Conservation (phyloP, 2,113 vertebrate genomes). For the Stomatorhinus ivindoensis region DNA sequence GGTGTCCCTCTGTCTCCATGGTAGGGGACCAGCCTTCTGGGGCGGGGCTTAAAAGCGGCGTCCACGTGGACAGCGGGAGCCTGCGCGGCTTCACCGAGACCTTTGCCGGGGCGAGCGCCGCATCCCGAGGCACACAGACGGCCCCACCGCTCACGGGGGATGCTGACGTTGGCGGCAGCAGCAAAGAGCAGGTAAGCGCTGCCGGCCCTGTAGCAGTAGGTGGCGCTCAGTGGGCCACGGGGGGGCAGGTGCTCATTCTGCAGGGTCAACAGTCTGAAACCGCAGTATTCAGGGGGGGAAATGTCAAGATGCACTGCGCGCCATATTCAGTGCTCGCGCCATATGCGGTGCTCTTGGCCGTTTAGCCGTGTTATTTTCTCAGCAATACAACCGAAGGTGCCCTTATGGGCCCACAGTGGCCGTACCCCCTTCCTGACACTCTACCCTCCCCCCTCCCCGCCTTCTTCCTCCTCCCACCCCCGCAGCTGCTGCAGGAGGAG, state of each 20-base stretch:
- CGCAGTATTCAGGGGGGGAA: background rate
- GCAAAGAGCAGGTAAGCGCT: slow-evolving; percentile 68
- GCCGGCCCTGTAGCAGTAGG: background rate
- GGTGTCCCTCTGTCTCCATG: slow-evolving; percentile 15
- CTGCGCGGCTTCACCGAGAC: slow-evolving; percentile 39
- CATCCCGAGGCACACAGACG: slow-evolving; percentile 69
- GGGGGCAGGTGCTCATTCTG: background rate
- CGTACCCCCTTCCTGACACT: background rate
- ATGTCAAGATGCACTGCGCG: background rate
- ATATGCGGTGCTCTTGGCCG: background rate
- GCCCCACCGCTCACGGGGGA: slow-evolving; percentile 28
- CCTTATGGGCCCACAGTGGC: background rate
- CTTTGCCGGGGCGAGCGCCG: slow-evolving; percentile 27
- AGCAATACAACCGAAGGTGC: background rate
- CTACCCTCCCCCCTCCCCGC: background rate
- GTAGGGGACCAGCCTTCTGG: slow-evolving; percentile 34
- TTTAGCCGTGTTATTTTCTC: background rate
- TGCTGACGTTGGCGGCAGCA: slow-evolving; percentile 42
- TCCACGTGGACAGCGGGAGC: slow-evolving; percentile 27
- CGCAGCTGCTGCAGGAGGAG: slow-evolving; percentile 77
- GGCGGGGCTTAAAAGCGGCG: slow-evolving; percentile 35
- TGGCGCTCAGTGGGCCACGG: background rate
- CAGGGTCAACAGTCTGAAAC: background rate
- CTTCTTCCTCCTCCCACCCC: background rate
- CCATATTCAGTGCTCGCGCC: background rate